These are phyloP conservation scores for Hiodon alosoides DNA, from an alignment of 2,113 vertebrate species.

Conservation along the genomic window DNA sequence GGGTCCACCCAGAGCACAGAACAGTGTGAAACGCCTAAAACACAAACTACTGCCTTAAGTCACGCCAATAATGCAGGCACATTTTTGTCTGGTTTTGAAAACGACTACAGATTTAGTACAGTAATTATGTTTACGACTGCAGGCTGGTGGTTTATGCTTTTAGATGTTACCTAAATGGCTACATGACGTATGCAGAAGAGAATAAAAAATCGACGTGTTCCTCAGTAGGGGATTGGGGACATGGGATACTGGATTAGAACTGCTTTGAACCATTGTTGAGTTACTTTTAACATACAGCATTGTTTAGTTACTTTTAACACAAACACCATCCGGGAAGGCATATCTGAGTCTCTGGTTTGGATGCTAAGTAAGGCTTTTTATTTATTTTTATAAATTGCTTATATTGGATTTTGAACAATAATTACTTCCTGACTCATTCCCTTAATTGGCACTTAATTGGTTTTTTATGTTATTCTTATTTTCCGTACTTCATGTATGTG, in stretches of 20 bases:
- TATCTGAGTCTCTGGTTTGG: too few species aligned
- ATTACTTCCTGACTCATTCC: constrained; percentile 31
- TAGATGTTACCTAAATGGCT: neutral
- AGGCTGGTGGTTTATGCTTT: neutral
- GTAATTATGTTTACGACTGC: neutral
- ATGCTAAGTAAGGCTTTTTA: too few species aligned
- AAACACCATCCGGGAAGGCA: too few species aligned
- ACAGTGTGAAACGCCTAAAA: neutral
- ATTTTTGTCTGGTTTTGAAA: neutral
- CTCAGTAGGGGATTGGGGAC: neutral
- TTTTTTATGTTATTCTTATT: constrained; percentile 27
- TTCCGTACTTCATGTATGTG: constrained; percentile 14
- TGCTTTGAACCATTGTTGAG: neutral
- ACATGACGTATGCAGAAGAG: neutral
- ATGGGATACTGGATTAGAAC: neutral
- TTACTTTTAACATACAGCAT: too few species aligned
- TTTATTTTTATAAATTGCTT: constrained; percentile 11
- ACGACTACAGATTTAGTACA: neutral
- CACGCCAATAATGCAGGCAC: neutral
- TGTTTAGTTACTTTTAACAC: too few species aligned
- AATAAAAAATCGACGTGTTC: neutral
- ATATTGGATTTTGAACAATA: constrained; percentile 35
- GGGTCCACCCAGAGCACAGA: neutral
- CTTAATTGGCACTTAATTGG: constrained; percentile 26
- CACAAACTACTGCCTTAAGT: neutral